Base-by-base conservation (phyloP, 1,140 invertebrate genomes). In the Drosophila lini region DNA sequence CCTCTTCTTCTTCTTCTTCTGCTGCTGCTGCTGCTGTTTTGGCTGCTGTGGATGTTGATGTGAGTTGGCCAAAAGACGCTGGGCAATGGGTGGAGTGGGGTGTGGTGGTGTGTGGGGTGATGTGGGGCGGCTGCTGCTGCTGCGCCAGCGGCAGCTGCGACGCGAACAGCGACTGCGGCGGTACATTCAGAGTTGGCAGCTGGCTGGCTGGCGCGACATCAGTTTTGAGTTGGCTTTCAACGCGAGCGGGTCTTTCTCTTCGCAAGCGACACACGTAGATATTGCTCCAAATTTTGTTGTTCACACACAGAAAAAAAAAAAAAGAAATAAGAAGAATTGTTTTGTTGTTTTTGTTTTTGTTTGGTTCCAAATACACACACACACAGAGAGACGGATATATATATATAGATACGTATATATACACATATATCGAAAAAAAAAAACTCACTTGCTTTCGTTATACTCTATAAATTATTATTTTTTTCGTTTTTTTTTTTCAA, bases 171-270 rank as follows among this genome's bases (percentile, higher is more conserved):
- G 80, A 68, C 78, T 77, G 81, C 65, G 76, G 88, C 84, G 84
- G 86, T 76, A 47, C 45, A 76, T 89, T 89, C 84, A 80, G 83
- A 69, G 65, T 67, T 67, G 47, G 65, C 81, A 80, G 58, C 82
- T 89, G 57, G 84, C 82, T 89, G 57, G 84, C 81, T 89, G 56
- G 77, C 84, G 84, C 84, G 84, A 86, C 88, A 92, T 92, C 91
- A 92, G 92, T 92, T 92, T 92, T 92, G 92, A 92, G 92, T 92
- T 92, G 91, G 91, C 91, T 92, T 90, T 89, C 92, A 92, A 92
- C 92, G 92, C 92, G 91, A 92, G 92, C 92, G 92, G 92, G 91
- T 92, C 90, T 91, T 92, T 92, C 83, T 92, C 88, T 90, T 84
- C 86, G 80, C 88, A 90, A 88, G 85, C 91, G 85, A 91, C 71